Evolutionary conservation across 1,140 invertebrate species (phyloP), one percentile per base, ranked within the genome.

Genomic region (Theocolax elegans): DNA sequence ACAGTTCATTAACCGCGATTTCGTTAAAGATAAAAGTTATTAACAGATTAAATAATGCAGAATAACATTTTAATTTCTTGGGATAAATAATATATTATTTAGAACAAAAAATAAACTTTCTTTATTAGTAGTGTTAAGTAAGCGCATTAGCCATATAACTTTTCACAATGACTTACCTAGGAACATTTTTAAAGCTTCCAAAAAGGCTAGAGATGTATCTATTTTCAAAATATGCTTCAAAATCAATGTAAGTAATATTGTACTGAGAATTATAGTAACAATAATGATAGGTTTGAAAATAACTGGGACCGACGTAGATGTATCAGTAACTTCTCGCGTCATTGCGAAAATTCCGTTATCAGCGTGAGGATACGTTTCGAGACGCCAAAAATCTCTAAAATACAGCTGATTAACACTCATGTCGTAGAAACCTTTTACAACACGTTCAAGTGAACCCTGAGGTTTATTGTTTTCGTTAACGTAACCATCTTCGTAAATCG

Each of bases 341-440:
- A 58, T 29, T 23, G 35, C 35, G 19, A 31, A 58, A 13, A 40
- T 21, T 19, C 10, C 35, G 1, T 9, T n/a, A 15, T 29, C 7
- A 12, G 31, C 31, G 7, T 58, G 35, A 23, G 54, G 54, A 58
- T 58, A 58, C 10, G 54, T 58, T 58, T 58, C n/a, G 17, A 58
- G 54, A 0, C 54, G 29, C 54, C 54, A 58, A 15, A 58, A 58
- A 15, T 23, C 27, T 40, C 54, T 17, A 21, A 21, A 58, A 7
- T 23, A 58, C 6, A 21, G 40, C 15, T 58, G 31, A 40, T 58
- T 58, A 19, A 58, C 4, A 8, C n/a, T 23, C 54, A 58, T 40
- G 19, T 58, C 54, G n/a, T 13, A 58, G 1, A 40, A 10, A 23
- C 1, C 35, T 8, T 40, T 25, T 15, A 40, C 40, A 19, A 58